Evolutionary conservation across 2,888 invertebrate species (phyloP).

Genomic region (Brachynemurus nebulosus): DNA sequence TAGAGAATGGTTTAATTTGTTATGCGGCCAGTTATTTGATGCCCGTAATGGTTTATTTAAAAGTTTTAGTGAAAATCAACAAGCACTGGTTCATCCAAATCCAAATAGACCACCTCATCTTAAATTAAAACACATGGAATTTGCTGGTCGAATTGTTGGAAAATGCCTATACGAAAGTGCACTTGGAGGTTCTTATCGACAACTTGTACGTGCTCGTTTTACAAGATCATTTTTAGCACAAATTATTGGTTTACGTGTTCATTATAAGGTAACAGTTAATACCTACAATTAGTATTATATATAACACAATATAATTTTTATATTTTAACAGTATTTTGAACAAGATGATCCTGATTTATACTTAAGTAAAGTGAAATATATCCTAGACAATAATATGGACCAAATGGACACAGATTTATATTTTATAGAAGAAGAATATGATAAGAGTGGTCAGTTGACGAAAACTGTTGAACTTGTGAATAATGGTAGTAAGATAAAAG

Average conservation of each 20-base stretch:
- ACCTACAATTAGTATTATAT: not conserved
- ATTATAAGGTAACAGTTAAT: constrained; percentile 59
- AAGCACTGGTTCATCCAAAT: constrained; percentile 84
- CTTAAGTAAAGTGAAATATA: constrained; percentile 83
- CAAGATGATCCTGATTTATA: constrained; percentile 92
- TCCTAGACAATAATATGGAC: constrained; percentile 81
- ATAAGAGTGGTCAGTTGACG: constrained; percentile 55
- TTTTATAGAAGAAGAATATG: constrained; percentile 85
- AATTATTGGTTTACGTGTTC: constrained; percentile 82
- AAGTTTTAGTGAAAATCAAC: constrained; percentile 73
- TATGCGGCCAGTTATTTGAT: constrained; percentile 80
- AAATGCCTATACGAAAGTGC: constrained; percentile 92
- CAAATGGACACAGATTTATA: constrained; percentile 63
- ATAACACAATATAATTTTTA: not conserved
- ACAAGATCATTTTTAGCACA: constrained; percentile 88
- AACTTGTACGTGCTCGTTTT: constrained; percentile 79
- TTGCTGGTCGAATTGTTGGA: constrained; percentile 86
- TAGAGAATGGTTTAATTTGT: constrained; percentile 87
- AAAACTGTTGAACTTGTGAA: constrained; percentile 73
- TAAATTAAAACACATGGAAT: constrained; percentile 81
- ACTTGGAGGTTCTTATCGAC: constrained; percentile 75
- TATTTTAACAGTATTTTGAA: constrained; percentile 67
- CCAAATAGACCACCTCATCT: constrained; percentile 58
- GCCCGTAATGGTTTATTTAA: constrained; percentile 68
- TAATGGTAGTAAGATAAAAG: constrained; percentile 61